phyloP scores from a whole-genome alignment of 2,113 vertebrate species.

The Cephalopterus ornatus region DNA sequence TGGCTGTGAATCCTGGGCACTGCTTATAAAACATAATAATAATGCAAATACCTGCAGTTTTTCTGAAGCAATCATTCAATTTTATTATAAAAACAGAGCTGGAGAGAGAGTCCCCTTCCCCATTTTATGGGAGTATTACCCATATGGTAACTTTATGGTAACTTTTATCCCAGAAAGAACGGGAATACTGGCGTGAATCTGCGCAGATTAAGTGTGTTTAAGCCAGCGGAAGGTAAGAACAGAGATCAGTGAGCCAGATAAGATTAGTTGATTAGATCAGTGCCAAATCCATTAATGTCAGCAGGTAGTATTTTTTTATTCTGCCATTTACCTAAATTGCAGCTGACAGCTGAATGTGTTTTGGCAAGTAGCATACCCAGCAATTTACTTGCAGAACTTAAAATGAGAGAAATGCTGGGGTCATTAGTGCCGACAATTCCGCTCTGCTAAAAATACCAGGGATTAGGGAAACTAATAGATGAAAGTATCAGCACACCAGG shows the following conservation, averaged over 20 bases:
- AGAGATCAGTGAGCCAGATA: neutral
- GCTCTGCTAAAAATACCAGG: constrained; percentile 3
- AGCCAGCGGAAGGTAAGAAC: neutral
- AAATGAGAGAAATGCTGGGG: neutral
- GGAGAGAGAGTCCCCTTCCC: neutral
- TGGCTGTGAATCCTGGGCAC: neutral
- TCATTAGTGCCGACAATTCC: neutral
- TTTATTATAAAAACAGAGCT: neutral
- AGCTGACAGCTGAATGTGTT: constrained; percentile 47
- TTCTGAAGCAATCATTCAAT: neutral
- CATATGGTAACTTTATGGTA: neutral
- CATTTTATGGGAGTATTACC: neutral
- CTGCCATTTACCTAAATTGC: constrained; percentile 36
- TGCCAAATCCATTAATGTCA: constrained; percentile 32
- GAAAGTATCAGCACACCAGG: neutral
- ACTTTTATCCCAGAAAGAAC: neutral
- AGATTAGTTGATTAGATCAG: constrained; percentile 42
- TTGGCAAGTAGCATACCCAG: constrained; percentile 6
- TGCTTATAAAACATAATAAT: neutral
- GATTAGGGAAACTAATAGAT: neutral
- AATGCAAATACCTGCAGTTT: neutral
- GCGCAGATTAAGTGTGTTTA: neutral
- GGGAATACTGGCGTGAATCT: neutral
- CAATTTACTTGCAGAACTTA: constrained; percentile 27
- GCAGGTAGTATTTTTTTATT: constrained; percentile 45